Evolutionary conservation across 2,797 vertebrate species (phyloP).

Genomic region (Anguilla pacifica): DNA sequence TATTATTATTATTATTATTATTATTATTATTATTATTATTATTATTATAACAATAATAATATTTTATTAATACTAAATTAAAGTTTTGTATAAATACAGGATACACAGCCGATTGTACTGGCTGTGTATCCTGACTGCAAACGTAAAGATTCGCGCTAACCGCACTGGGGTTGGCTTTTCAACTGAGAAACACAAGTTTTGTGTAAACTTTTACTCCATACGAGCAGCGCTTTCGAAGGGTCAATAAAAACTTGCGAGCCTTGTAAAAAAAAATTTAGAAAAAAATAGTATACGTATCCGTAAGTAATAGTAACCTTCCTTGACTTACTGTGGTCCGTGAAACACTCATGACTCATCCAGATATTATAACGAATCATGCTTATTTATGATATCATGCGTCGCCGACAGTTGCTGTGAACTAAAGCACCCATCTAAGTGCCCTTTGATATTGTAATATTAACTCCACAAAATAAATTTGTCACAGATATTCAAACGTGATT

Average conservation of each 20-base stretch:
- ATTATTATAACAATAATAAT: background rate
- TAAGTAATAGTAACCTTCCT: background rate
- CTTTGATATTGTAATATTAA: background rate
- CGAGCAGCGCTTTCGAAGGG: background rate
- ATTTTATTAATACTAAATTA: background rate
- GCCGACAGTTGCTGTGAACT: background rate
- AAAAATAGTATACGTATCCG: background rate
- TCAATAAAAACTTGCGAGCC: background rate
- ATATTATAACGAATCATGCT: background rate
- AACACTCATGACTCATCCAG: background rate
- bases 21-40: background rate
- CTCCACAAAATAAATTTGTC: no score
- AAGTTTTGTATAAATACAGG: no score
- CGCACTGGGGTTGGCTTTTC: background rate
- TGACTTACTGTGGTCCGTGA: background rate
- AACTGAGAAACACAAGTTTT: background rate
- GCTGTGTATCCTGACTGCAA: background rate
- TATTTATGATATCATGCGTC: background rate
- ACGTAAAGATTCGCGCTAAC: background rate
- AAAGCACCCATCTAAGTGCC: background rate
- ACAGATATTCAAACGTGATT: background rate
- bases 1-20: background rate
- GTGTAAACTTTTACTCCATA: background rate
- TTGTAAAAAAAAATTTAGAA: background rate
- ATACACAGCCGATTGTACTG: background rate